Base-by-base conservation (phyloP, 1,140 invertebrate species). In the Globodera rostochiensis region DNA sequence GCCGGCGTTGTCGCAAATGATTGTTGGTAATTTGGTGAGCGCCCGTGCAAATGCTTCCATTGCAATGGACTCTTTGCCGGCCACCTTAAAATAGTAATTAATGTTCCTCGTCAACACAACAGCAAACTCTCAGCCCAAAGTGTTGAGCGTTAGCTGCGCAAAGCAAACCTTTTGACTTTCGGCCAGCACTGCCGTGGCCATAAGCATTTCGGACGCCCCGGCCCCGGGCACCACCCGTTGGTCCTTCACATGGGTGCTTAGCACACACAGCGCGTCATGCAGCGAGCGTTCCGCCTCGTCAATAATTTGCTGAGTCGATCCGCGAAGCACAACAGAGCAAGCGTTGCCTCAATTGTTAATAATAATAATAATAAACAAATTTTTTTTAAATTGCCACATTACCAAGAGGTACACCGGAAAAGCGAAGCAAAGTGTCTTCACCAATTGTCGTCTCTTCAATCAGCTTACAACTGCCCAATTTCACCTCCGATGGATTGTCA, bases 371-470 rank as follows among this genome's bases (percentile, higher is more conserved):
- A 73, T 49, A 82, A 73, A 13, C 36, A 83, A 84, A 85, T 36
- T 36, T 21, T 80, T 49, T n/a, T n/a, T n/a, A n/a, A 74, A 60
- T 50, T 76, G 50, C 9, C 74, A 82, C 76, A 45, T 53, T 53
- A 86, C 87, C 90, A 19, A 90, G 73, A n/a, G 82, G 85, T 8
- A 90, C 90, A 90, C 92, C 97, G 67, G 95, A 95, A 91, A 99
- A 99, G 87, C 96, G 94, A 60, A 99, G 91, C 36, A 99, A 91
- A 77, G 94, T 95, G 88, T 99, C 97, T 91, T 99, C 98, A 49
- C 98, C 98, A 90, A 99, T 97, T 93, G 98, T 96, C 0, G 98
- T 93, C 92, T 98, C 95, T 91, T 99, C 96, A 90, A 99, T 98
- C 1, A 97, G 86, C 88, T 97, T 94, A 92, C 98, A 99, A 73